Conservation (phyloP, 2,888 invertebrate species). For the Lepidonotus clava region DNA sequence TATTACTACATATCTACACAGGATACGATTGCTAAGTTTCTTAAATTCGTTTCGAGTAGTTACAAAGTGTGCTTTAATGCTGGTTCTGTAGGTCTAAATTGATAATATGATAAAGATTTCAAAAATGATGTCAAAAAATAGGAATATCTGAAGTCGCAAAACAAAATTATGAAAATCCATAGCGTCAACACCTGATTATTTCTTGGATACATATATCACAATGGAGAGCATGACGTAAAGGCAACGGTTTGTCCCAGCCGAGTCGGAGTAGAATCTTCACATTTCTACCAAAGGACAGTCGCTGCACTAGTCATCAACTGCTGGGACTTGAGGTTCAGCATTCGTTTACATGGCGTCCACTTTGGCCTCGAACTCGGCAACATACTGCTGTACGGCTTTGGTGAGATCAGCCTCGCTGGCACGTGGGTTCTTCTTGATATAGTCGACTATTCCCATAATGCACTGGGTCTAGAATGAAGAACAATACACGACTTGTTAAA, state of each 20-base stretch:
- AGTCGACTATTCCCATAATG: conserved; percentile 59
- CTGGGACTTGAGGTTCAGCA: background rate
- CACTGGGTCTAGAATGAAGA: conserved; percentile 57
- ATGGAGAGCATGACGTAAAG: background rate
- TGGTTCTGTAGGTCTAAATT: too few species aligned
- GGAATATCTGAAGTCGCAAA: background rate
- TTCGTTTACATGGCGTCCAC: conserved; percentile 55
- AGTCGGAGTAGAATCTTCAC: background rate
- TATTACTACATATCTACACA: too few species aligned
- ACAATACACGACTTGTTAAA: too few species aligned
- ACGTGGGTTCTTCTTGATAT: conserved; percentile 61
- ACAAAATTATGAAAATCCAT: background rate
- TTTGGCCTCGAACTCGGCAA: conserved; percentile 57
- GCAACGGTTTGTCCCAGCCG: background rate
- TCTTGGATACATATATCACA: background rate
- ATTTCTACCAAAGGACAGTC: too few species aligned
- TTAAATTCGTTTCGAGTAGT: too few species aligned
- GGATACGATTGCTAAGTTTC: too few species aligned
- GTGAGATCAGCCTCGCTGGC: conserved; percentile 59
- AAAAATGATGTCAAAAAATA: too few species aligned
- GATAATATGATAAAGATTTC: too few species aligned
- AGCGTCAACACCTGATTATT: too few species aligned
- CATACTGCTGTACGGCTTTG: conserved; percentile 56
- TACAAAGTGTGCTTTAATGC: too few species aligned
- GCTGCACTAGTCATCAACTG: too few species aligned